Percentiles rank a stretch among this genome's conserved stretches.
These are phyloP conservation scores for Lutjanus campechanus DNA, from an alignment of 2,797 vertebrate species.

Conservation along the genomic window DNA sequence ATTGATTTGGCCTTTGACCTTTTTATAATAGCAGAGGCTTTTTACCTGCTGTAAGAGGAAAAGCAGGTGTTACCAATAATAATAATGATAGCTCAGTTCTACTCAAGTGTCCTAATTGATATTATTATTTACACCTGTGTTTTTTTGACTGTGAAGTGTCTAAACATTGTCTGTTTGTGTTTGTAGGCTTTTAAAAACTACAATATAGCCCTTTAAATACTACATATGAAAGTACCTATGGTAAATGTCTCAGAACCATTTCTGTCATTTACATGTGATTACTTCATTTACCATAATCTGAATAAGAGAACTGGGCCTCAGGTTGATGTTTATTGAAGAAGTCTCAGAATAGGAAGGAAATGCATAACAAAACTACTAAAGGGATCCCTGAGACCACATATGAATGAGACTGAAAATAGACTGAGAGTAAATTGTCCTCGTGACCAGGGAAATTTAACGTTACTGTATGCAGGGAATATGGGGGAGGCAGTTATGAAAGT, in stretches of 20 bases:
- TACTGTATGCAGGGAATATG: constrained; percentile 24
- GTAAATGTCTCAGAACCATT: background rate
- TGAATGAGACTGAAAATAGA: constrained; percentile 49
- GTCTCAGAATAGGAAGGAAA: constrained; percentile 50
- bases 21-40: no score
- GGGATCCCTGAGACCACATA: constrained; percentile 38
- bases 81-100: no score
- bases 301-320: constrained; percentile 20
- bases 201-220: background rate
- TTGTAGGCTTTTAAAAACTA: background rate
- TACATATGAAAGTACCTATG: background rate
- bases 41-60: no score
- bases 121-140: background rate
- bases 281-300: constrained; percentile 33
- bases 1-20: no score
- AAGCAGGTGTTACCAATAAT: no score
- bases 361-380: constrained; percentile 58
- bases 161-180: background rate
- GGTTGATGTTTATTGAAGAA: background rate
- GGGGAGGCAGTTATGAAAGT: constrained; percentile 33
- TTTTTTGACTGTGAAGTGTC: background rate
- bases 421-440: background rate
- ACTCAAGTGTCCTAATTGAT: background rate
- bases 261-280: background rate
- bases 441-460: constrained; percentile 52